phyloP scores from a whole-genome alignment of 2,797 vertebrate genomes.

The Lagorchestes hirsutus region DNA sequence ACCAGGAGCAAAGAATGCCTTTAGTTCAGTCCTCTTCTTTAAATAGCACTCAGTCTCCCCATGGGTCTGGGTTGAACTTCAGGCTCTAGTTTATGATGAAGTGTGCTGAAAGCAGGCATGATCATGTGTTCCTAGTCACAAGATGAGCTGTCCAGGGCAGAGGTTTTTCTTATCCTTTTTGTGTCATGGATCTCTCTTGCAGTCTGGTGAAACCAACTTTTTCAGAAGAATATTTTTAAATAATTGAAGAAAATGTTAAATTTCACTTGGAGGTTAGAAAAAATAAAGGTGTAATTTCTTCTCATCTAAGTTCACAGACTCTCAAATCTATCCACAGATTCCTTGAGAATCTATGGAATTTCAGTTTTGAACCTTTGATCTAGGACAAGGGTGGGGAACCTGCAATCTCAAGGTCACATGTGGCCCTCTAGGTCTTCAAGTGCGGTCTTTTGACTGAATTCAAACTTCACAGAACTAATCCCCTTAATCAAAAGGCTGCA shows the following conservation, averaged over 20 bases:
- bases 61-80: neutral
- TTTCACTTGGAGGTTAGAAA: neutral
- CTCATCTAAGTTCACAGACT: neutral
- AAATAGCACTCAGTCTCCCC: neutral
- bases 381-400: too few relatives aligned
- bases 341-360: neutral
- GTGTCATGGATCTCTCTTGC: neutral
- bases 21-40: neutral
- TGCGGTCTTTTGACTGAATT: too few relatives aligned
- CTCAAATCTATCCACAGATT: neutral
- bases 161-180: neutral
- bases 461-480: too few relatives aligned
- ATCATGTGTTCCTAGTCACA: neutral
- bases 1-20: conserved; percentile 10
- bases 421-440: too few relatives aligned
- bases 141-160: neutral
- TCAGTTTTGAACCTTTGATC: too few relatives aligned
- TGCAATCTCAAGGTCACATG: too few relatives aligned
- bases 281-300: neutral
- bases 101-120: neutral
- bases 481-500: too few relatives aligned
- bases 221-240: neutral
- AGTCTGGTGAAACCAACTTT: neutral
- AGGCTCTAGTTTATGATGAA: neutral
- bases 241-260: neutral